A percentile compares a stretch with the other conserved stretches of the same genome.
These are phyloP conservation scores for Drosophila aff. DNA, from an alignment of 1,140 invertebrate genomes.

Conservation along the genomic window DNA sequence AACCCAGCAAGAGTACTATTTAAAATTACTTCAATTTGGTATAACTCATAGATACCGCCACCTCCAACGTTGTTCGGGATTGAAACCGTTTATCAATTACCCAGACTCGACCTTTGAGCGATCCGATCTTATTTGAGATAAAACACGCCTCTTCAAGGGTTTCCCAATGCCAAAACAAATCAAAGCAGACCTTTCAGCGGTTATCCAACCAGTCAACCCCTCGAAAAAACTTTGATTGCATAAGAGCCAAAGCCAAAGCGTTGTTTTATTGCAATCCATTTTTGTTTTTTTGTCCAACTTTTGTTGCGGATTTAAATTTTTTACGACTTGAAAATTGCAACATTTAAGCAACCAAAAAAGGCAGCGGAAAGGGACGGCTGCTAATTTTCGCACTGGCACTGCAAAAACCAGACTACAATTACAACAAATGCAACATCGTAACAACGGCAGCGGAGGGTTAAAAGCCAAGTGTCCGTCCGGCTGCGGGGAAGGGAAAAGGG, in stretches of 20 bases:
- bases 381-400: constrained; percentile 48
- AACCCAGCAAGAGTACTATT: neutral
- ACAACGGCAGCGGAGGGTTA: constrained; percentile 68
- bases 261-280: constrained; percentile 55
- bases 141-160: constrained; percentile 47
- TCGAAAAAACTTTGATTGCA: constrained; percentile 61
- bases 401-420: constrained; percentile 34
- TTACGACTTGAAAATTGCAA: constrained; percentile 78
- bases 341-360: constrained; percentile 52
- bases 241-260: constrained; percentile 40
- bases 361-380: constrained; percentile 46
- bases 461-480: constrained; percentile 9
- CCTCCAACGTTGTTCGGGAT: neutral
- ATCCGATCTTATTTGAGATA: constrained; percentile 68
- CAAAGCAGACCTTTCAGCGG: constrained; percentile 35
- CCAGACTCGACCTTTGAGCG: constrained; percentile 35
- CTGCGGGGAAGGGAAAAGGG: constrained; percentile 2
- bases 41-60: neutral
- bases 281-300: constrained; percentile 5
- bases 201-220: constrained; percentile 48
- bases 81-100: constrained; percentile 18
- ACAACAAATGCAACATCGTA: constrained; percentile 53
- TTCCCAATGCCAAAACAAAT: constrained; percentile 35
- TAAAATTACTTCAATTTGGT: neutral
- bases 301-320: constrained; percentile 59